Evolutionary conservation across 2,113 vertebrate species (phyloP).

Genomic region (Phylloscopus whistleri): DNA sequence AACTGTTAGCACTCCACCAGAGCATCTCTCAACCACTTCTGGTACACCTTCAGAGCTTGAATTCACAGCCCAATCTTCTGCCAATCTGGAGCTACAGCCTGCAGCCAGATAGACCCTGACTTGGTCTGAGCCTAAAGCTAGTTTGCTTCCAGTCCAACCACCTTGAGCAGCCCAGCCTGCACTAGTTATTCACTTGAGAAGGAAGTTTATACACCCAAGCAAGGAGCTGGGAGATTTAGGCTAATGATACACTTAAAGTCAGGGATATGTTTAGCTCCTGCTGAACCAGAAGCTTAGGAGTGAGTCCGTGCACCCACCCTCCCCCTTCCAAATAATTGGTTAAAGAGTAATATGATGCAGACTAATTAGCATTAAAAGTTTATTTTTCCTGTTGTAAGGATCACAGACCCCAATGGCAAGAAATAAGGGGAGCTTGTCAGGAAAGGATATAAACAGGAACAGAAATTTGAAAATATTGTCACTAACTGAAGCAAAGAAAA

Average conservation of each 20-base stretch:
- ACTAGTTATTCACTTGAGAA: not conserved
- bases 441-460: not conserved
- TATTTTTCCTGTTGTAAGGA: not conserved
- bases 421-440: not conserved
- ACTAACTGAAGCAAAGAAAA: not conserved
- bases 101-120: not conserved
- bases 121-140: not conserved
- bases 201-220: not conserved
- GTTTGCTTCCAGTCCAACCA: not conserved
- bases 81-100: not conserved
- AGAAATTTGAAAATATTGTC: not conserved
- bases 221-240: not conserved
- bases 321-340: not conserved
- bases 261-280: not conserved
- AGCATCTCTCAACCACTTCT: not conserved
- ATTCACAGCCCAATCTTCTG: not conserved
- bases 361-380: not conserved
- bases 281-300: not conserved
- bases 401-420: not conserved
- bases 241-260: not conserved
- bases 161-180: not conserved
- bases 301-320: accelerated
- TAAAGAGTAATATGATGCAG: not conserved
- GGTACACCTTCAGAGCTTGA: not conserved
- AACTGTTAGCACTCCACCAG: not conserved